These are phyloP conservation scores for Embidobia sp. DNA, from an alignment of 2,888 invertebrate species.

Conservation along the genomic window DNA sequence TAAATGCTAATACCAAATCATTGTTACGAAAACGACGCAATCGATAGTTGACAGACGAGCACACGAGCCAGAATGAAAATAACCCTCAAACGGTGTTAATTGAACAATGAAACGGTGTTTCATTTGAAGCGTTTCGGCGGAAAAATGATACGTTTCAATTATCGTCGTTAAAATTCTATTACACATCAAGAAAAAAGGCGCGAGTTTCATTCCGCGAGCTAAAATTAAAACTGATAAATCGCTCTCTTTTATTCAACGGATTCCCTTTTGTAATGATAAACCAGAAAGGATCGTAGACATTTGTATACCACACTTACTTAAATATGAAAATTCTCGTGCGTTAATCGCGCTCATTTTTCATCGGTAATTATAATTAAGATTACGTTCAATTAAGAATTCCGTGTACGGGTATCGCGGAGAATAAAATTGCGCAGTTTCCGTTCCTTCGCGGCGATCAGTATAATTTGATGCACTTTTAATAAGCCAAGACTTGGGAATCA, in stretches of 20 bases:
- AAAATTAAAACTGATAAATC: constrained; percentile 53
- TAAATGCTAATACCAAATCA: constrained; percentile 4
- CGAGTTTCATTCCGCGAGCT: constrained; percentile 6
- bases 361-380: constrained; percentile 28
- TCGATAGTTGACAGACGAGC: constrained; percentile 9
- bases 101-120: no score
- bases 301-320: constrained; percentile 35
- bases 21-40: background rate
- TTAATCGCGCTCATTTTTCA: constrained; percentile 33
- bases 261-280: constrained; percentile 41
- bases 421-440: no score
- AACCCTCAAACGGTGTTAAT: no score
- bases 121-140: no score
- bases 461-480: no score
- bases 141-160: no score
- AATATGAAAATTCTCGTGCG: constrained; percentile 22
- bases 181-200: constrained; percentile 7
- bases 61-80: no score
- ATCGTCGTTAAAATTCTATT: constrained; percentile 13
- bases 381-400: constrained; percentile 13
- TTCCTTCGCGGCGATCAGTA: no score
- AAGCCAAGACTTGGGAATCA: no score
- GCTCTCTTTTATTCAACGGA: constrained; percentile 43
- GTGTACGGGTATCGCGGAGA: background rate
- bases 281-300: constrained; percentile 23